Evolutionary conservation across 2,888 invertebrate genomes (phyloP).

Genomic region (Limulus polyphemus): DNA sequence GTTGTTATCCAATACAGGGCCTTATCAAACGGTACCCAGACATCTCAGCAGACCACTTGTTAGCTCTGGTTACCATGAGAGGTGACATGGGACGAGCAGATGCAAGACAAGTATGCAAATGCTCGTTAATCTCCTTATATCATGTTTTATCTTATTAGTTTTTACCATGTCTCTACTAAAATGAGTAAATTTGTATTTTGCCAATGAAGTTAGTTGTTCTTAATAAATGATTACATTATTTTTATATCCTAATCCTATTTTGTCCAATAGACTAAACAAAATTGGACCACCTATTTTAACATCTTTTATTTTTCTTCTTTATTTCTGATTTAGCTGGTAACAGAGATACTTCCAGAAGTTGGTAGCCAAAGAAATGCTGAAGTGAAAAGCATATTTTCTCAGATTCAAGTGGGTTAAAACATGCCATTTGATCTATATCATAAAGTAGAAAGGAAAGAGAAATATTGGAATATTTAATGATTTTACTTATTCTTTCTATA

Average conservation of each 20-base stretch:
- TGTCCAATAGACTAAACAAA: no score
- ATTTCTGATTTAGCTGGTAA: conserved; percentile 21
- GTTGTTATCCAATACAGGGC: conserved; percentile 18
- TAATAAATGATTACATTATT: no score
- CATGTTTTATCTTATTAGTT: background rate
- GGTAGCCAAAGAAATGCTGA: conserved; percentile 9
- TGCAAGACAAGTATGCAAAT: conserved; percentile 47
- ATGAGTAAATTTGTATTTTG: no score
- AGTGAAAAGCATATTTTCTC: conserved; percentile 23
- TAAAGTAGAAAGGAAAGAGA: no score
- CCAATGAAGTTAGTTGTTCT: no score
- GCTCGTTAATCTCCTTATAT: background rate
- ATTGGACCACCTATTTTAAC: no score
- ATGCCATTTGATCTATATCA: no score
- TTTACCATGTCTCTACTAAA: no score
- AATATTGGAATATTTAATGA: no score
- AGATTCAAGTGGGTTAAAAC: conserved; percentile 5
- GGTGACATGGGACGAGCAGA: conserved; percentile 76
- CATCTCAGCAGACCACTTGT: conserved; percentile 73
- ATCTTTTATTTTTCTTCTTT: no score
- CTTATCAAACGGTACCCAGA: conserved; percentile 51
- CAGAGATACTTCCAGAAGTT: conserved; percentile 26
- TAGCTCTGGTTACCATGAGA: conserved; percentile 64
- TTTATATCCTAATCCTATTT: no score
- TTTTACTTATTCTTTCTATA: no score